Evolutionary conservation across 2,888 invertebrate species (phyloP), one percentile per base, ranked within the genome.

Genomic region (Therioaphis trifolii): DNA sequence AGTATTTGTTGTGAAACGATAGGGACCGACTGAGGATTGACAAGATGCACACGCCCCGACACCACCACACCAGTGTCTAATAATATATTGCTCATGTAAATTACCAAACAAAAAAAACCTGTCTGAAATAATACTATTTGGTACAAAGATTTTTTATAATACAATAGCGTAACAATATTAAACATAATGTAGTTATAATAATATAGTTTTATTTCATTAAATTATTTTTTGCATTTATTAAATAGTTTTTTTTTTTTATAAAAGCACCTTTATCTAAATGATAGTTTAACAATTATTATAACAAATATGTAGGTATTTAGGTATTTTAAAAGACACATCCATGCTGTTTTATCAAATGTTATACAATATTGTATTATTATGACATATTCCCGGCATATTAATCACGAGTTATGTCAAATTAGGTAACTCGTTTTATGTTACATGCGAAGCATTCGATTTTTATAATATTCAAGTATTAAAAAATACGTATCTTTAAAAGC

Each of bases 11-110:
- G 74, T 82, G 74, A 74, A 66, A 82, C 82, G 63, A 63, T 72
- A 82, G 82, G 24, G 74, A 74, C 82, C 74, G 74, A 40, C 72
- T 49, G 82, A 82, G n/a, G 74, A 82, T 82, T 82, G 82, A 82
- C 82, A 52, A 66, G 74, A 82, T 24, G 82, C 82, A 82, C 74
- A 82, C 82, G 82, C 82, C 74, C 82, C 49, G 74, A 49, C 49
- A 61, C 80, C 55, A 27, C 35, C 52, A 35, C 24, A 14, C 24
- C 24, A 43, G 35, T n/a, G 63, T 82, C 74, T 82, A 82, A 82
- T 82, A 82, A 82, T 82, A 77, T 82, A 74, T 63, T 35, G 58
- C 80, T 43, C 27, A 35, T 29, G 61, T 58, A 49, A 46, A 43
- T 40, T 21, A 15, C 35, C 29, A 12, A 18, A 21, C 18, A 21